These are phyloP conservation scores for Albula goreensis DNA, from an alignment of 2,113 vertebrate genomes.

Conservation along the genomic window DNA sequence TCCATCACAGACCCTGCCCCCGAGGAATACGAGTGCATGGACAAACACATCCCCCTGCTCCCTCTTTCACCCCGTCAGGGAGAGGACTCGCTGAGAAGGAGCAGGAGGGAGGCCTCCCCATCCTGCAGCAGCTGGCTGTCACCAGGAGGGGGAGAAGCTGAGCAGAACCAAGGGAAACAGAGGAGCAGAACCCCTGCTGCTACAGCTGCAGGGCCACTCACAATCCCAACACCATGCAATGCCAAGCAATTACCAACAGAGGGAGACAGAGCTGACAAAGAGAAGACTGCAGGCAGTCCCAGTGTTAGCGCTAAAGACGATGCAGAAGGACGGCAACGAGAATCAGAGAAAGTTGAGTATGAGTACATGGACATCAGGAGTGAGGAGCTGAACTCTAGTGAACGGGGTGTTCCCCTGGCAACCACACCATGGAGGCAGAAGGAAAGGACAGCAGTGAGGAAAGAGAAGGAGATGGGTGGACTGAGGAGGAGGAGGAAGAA, in stretches of 20 bases:
- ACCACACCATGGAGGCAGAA: conserved; percentile 50
- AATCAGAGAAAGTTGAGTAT: conserved; percentile 70
- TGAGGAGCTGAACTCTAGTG: conserved; percentile 46
- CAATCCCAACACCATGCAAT: conserved; percentile 23
- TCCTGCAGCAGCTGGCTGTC: conserved; percentile 28
- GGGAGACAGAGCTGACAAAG: conserved; percentile 29
- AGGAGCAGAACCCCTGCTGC: not conserved
- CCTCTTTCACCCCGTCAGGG: conserved; percentile 27
- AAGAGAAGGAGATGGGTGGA: conserved; percentile 21
- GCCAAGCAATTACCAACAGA: conserved; percentile 27
- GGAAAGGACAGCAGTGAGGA: conserved; percentile 48
- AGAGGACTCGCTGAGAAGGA: not conserved
- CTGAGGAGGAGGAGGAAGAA: conserved; percentile 36
- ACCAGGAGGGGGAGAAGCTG: conserved; percentile 33
- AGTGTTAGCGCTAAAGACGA: conserved; percentile 12
- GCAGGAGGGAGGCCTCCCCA: conserved; percentile 36
- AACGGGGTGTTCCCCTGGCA: conserved; percentile 52
- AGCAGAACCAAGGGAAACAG: conserved; percentile 33
- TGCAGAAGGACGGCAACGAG: not conserved
- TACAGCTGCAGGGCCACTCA: not conserved
- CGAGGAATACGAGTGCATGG: conserved; percentile 88
- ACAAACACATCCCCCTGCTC: conserved; percentile 49
- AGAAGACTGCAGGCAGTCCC: not conserved
- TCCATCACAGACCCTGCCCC: conserved; percentile 51
- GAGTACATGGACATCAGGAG: conserved; percentile 87